These are phyloP conservation scores for Genyomyrus donnyi DNA, from an alignment of 2,113 vertebrate genomes.

Conservation along the genomic window DNA sequence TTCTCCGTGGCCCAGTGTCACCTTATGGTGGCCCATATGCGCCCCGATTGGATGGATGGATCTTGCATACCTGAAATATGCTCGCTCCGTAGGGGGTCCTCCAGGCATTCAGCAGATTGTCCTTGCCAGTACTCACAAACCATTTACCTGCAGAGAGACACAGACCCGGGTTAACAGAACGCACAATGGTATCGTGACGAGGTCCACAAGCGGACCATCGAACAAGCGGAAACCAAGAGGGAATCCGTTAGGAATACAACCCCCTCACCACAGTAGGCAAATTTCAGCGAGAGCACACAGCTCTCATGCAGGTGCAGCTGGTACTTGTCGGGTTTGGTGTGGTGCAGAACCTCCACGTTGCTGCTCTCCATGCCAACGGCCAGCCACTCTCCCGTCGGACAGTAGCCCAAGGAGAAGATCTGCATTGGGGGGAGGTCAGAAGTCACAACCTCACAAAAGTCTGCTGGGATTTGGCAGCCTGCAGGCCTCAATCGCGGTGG, in stretches of 20 bases:
- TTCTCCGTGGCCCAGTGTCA: not conserved
- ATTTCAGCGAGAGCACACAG: constrained; percentile 94
- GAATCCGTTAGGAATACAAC: not conserved
- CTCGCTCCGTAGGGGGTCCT: constrained; percentile 92
- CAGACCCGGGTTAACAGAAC: constrained; percentile 17
- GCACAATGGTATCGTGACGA: not conserved
- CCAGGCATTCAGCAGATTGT: constrained; percentile 96
- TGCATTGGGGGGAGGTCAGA: constrained; percentile 23
- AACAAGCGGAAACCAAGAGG: not conserved
- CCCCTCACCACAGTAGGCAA: constrained; percentile 87
- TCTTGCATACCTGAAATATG: constrained; percentile 85
- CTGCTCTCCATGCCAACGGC: constrained; percentile 98
- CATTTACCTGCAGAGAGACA: constrained; percentile 76
- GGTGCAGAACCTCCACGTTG: constrained; percentile 92
- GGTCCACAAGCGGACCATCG: not conserved
- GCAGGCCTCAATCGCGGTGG: not conserved
- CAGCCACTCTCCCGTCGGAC: constrained; percentile 92
- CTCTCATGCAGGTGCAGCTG: constrained; percentile 96
- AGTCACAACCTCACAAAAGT: not conserved
- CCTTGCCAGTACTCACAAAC: constrained; percentile 97
- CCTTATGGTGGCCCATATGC: not conserved
- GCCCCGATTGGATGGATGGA: constrained; percentile 14
- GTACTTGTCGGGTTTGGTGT: constrained; percentile 94
- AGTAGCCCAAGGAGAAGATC: constrained; percentile 96
- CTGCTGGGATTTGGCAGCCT: not conserved